These are phyloP conservation scores for Ancistrus triradiatus DNA, from an alignment of 2,113 vertebrate species.

Conservation along the genomic window DNA sequence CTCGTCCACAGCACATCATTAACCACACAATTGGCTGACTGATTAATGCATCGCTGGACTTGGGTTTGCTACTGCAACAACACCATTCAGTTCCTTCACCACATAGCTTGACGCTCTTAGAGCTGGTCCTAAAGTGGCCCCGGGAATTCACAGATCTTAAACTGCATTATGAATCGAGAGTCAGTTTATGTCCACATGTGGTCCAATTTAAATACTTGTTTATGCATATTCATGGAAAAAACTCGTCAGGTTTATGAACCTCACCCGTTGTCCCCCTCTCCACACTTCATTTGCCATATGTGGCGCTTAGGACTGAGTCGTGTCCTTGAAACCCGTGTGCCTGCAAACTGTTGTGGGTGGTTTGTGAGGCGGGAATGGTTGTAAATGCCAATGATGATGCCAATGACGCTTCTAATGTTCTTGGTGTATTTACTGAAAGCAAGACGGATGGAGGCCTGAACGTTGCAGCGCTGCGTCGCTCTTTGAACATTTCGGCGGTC, in stretches of 20 bases:
- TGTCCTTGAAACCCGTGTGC: conserved; percentile 20
- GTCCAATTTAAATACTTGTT: neutral
- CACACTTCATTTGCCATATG: neutral
- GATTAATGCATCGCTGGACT: neutral
- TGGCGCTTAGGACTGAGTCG: neutral
- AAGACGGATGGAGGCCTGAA: neutral
- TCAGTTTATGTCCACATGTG: neutral
- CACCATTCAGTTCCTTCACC: too few species aligned
- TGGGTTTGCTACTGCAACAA: neutral
- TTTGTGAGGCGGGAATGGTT: conserved; percentile 14
- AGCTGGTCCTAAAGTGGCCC: too few species aligned
- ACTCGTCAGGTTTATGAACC: conserved; percentile 11
- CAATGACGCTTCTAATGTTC: neutral
- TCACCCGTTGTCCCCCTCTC: neutral
- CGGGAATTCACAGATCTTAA: too few species aligned
- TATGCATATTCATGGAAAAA: neutral
- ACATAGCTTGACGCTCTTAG: too few species aligned
- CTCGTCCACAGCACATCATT: neutral
- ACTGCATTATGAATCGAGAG: too few species aligned
- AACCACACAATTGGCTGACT: conserved; percentile 11
- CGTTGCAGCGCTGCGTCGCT: neutral
- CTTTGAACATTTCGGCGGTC: neutral
- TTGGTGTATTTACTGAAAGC: neutral
- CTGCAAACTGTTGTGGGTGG: neutral
- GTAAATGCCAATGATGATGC: conserved; percentile 3